phyloP scores from a whole-genome alignment of 2,888 invertebrate genomes.

The Pseudanteris insignis region DNA sequence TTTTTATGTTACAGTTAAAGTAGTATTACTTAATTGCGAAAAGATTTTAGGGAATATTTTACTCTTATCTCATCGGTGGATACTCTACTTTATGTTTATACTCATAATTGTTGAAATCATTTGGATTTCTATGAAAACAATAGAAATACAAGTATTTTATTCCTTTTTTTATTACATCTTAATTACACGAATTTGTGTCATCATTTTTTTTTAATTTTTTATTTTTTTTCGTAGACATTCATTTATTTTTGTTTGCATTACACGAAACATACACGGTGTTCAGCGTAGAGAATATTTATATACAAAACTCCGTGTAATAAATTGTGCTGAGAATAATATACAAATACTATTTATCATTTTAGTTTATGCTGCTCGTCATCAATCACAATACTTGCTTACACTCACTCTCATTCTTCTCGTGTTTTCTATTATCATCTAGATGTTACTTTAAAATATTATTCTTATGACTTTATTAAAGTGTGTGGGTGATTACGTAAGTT shows the following conservation, averaged over 20 bases:
- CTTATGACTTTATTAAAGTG: too few species aligned
- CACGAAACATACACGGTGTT: conserved; percentile 58
- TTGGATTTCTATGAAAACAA: too few species aligned
- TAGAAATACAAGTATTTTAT: too few species aligned
- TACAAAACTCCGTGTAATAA: conserved; percentile 52
- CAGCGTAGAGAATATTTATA: conserved; percentile 48
- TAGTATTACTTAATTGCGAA: not conserved
- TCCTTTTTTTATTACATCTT: conserved; percentile 42
- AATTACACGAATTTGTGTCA: conserved; percentile 45
- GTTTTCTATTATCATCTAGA: conserved; percentile 1
- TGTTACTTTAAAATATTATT: too few species aligned
- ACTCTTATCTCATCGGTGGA: too few species aligned
- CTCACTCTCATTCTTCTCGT: conserved; percentile 23
- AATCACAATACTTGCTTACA: conserved; percentile 21
- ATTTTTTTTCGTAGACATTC: conserved; percentile 46
- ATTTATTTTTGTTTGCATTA: conserved; percentile 50
- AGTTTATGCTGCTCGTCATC: conserved; percentile 33
- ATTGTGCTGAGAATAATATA: conserved; percentile 55
- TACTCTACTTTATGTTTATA: too few species aligned
- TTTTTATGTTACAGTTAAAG: too few species aligned
- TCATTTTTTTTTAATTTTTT: too few species aligned
- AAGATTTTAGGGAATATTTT: too few species aligned
- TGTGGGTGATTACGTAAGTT: conserved; percentile 8
- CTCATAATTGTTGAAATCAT: too few species aligned
- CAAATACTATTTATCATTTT: conserved; percentile 47